Percentiles rank a stretch among this genome's conserved stretches.
These are phyloP conservation scores for Papilio polytes DNA, from an alignment of 1,140 invertebrate genomes.

Conservation along the genomic window DNA sequence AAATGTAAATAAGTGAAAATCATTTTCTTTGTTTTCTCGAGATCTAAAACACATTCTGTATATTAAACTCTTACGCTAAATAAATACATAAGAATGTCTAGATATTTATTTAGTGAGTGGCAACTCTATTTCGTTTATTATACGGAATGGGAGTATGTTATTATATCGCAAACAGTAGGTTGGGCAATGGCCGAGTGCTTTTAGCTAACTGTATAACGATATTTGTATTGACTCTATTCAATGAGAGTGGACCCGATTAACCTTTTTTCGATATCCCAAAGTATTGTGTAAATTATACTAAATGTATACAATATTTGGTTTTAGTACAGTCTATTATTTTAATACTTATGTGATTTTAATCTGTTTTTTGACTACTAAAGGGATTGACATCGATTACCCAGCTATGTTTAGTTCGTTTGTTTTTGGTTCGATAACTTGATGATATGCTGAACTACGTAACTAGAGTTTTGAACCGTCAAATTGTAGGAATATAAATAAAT, in stretches of 20 bases:
- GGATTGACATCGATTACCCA: too few relatives aligned
- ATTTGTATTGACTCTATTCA: slow-evolving; percentile 14
- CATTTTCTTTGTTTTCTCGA: too few relatives aligned
- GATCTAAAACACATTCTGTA: not conserved
- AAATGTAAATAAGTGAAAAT: too few relatives aligned
- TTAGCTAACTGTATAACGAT: slow-evolving; percentile 23
- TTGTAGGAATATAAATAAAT: too few relatives aligned
- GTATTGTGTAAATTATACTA: not conserved
- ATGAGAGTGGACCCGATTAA: slow-evolving; percentile 20
- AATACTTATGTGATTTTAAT: too few relatives aligned
- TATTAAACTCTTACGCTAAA: not conserved
- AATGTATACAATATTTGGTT: not conserved
- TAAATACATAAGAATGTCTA: not conserved
- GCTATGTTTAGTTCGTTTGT: too few relatives aligned
- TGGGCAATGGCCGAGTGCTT: slow-evolving; percentile 23
- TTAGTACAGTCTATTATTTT: not conserved
- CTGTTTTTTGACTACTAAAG: too few relatives aligned
- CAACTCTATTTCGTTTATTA: slow-evolving; percentile 17
- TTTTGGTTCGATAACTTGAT: too few relatives aligned
- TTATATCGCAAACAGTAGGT: slow-evolving; percentile 9
- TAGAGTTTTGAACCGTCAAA: too few relatives aligned
- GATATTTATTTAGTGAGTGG: slow-evolving; percentile 14
- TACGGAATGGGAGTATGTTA: not conserved
- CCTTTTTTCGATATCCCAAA: slow-evolving; percentile 10
- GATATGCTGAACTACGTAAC: too few relatives aligned